A percentile compares a stretch with the other conserved stretches of the same genome.
Conservation (phyloP, 2,113 vertebrate species). For the Tragelaphus scriptus region DNA sequence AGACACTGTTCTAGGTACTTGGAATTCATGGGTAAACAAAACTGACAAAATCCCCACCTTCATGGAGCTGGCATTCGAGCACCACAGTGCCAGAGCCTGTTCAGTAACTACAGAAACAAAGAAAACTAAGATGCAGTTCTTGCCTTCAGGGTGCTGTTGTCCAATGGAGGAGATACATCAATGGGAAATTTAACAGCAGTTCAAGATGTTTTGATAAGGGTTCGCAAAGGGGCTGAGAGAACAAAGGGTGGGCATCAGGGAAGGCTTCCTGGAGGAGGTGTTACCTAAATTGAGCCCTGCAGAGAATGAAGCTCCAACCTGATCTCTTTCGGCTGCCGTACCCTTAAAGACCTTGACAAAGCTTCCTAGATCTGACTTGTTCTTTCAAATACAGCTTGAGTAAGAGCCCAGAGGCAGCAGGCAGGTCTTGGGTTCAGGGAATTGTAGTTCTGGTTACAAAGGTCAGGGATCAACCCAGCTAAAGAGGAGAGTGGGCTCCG, state of each 20-base stretch:
- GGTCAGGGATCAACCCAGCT: not conserved
- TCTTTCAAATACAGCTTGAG: not conserved
- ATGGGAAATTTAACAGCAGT: not conserved
- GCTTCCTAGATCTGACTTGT: not conserved
- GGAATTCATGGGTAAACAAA: not conserved
- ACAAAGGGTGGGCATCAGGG: not conserved
- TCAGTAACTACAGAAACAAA: not conserved
- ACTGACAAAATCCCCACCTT: not conserved
- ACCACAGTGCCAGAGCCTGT: not conserved
- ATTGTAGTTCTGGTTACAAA: not conserved
- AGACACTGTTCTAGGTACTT: not conserved
- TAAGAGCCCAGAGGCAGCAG: not conserved
- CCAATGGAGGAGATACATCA: fast-evolving
- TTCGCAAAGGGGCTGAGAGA: not conserved
- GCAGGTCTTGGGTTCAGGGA: not conserved
- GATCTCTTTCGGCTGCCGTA: not conserved
- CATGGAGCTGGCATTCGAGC: fast-evolving
- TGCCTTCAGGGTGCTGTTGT: not conserved
- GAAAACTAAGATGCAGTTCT: not conserved
- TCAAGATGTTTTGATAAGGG: not conserved
- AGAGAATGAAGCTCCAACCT: not conserved
- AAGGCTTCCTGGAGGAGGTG: not conserved
- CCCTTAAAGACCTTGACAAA: not conserved
- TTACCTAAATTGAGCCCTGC: not conserved
- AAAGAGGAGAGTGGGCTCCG: not conserved